These are phyloP conservation scores for Oryzias curvinotus DNA, from an alignment of 2,113 vertebrate genomes.

Conservation along the genomic window DNA sequence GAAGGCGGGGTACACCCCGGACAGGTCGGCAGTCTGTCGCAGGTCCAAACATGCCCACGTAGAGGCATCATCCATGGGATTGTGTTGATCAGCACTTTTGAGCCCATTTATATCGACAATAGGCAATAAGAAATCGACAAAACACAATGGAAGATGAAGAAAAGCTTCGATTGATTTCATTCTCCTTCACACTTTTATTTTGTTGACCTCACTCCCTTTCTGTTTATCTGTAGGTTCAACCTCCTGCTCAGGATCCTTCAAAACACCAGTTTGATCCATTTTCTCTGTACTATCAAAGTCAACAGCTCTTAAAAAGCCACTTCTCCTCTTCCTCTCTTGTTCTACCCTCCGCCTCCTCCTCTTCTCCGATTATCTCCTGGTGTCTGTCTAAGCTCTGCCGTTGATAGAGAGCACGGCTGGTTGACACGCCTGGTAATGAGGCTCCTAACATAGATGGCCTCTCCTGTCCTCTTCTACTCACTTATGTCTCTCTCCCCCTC, in stretches of 20 bases:
- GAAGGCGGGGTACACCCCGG: no score
- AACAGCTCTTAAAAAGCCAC: conserved; percentile 32
- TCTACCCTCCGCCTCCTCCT: conserved; percentile 25
- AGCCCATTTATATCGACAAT: no score
- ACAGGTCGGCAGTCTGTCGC: no score
- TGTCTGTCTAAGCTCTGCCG: conserved; percentile 54
- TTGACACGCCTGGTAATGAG: conserved; percentile 72
- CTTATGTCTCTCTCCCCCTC: conserved; percentile 13
- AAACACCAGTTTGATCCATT: conserved; percentile 29
- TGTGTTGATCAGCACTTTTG: no score
- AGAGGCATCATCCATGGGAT: no score
- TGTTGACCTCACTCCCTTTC: background rate
- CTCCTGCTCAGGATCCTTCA: conserved; percentile 12
- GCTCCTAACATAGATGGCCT: conserved; percentile 67
- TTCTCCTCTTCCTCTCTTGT: conserved; percentile 32
- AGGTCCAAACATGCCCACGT: no score
- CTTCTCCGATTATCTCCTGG: conserved; percentile 61
- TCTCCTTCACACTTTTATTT: conserved; percentile 11
- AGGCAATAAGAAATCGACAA: no score
- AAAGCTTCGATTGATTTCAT: background rate
- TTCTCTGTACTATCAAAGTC: conserved; percentile 12
- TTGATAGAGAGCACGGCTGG: conserved; percentile 66
- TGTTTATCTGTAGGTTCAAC: conserved; percentile 8
- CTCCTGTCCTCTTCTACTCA: conserved; percentile 40
- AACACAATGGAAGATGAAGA: no score